Evolutionary conservation across 1,140 invertebrate species (phyloP), one percentile per base, ranked within the genome.

Genomic region (Hypsibius dujardini): DNA sequence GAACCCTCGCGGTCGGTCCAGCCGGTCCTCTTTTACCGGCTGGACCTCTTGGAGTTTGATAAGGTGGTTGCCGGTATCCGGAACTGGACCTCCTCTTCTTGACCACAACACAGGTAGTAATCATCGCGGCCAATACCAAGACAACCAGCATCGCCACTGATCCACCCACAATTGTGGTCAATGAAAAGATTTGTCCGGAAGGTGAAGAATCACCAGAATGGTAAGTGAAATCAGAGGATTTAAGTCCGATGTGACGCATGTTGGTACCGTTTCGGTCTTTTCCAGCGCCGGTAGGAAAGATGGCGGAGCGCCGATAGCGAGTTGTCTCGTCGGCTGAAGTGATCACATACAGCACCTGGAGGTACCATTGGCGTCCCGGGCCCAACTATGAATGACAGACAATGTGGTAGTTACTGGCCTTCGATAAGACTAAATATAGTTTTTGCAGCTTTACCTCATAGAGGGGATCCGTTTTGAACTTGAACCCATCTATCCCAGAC

Each of bases 401-500:
- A 28, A 28, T 28, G 28, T 28, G 28, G 28, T 28, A 28, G 28
- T 28, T 28, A 28, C 28, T 28, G 28, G 28, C 28, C 28, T 28
- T 28, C 28, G 28, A 28, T 28, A 28, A 28, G 28, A 28, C 28
- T 28, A 28, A 28, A 28, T 28, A 28, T 28, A 28, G 28, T 28
- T 28, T 28, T 28, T 28, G 28, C 28, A 28, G 28, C 28, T 28
- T 28, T 50, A 81, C 79, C 74, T 79, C 77, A 71, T 80, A 83
- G 2, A 83, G 74, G 46, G 81, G 79, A 71, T 82, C 80, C 2
- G 81, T 78, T 73, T 76, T 79, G 46, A 82, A 75, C 2, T 77
- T 73, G 75, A 83, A 83, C 42, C 81, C 82, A 76, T 83, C 82
- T 15, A 80, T 78, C n/a, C 80, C 80, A n/a, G 77, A 74, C 59